Conservation (phyloP, 2,797 vertebrate species). For the Glyptemys insculpta region DNA sequence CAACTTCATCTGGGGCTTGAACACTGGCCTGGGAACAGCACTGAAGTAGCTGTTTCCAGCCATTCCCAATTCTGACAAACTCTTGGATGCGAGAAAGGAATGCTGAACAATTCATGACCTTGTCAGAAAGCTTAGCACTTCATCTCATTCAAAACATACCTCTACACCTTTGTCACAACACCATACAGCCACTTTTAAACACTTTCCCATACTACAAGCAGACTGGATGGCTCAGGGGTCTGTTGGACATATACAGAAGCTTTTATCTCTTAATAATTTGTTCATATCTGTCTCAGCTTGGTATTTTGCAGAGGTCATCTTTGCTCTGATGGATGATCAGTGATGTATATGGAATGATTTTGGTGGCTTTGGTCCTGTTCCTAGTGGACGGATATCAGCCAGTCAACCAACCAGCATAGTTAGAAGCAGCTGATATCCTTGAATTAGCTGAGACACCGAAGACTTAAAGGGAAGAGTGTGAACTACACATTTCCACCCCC, state of each 20-base stretch:
- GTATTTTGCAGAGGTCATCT: not conserved
- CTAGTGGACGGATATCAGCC: not conserved
- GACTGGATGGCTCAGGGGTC: not conserved
- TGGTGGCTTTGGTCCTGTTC: not conserved
- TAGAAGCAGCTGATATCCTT: not conserved
- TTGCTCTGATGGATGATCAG: not conserved
- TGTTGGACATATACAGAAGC: not conserved
- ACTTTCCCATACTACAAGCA: not conserved
- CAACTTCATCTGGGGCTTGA: slow-evolving; percentile 68
- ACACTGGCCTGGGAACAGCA: slow-evolving; percentile 53
- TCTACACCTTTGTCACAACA: not conserved
- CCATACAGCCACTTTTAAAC: not conserved
- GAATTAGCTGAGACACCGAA: not conserved
- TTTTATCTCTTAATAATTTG: not conserved
- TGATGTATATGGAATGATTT: not conserved
- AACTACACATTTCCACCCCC: not conserved
- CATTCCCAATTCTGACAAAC: slow-evolving; percentile 62
- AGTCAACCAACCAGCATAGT: not conserved
- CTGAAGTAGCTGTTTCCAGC: slow-evolving; percentile 68
- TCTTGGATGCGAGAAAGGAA: slow-evolving; percentile 47
- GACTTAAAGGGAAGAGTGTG: not conserved
- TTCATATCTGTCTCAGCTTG: not conserved
- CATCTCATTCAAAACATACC: not conserved
- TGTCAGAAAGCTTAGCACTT: slow-evolving; percentile 17
- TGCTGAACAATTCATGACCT: slow-evolving; percentile 3